Evolutionary conservation across 37 sponge, comb jelly and placozoan genomes (phyloP).

Genomic region (Amphimedon queenslandica): DNA sequence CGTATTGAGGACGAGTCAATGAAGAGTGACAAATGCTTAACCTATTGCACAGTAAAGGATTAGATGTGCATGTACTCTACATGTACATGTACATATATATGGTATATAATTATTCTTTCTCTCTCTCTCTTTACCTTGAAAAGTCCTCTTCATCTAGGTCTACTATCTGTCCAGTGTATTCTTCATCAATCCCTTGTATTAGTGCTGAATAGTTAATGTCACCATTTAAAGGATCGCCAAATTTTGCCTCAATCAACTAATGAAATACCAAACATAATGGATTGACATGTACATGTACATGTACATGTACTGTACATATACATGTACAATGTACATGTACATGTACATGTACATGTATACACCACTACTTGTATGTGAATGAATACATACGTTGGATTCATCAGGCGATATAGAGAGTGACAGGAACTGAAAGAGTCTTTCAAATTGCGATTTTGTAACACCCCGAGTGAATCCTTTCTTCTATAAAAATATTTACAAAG

Average conservation of each 20-base stretch:
- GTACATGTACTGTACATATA: no score
- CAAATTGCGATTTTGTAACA: constrained; percentile 87
- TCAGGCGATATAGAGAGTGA: constrained; percentile 62
- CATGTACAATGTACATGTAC: no score
- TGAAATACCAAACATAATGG: no score
- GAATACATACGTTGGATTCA: constrained; percentile 55
- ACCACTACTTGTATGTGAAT: background rate
- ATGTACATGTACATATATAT: no score
- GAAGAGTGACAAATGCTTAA: background rate
- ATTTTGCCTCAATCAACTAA: constrained; percentile 77
- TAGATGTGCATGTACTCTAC: no score
- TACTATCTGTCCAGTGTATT: constrained; percentile 58
- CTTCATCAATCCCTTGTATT: constrained; percentile 81
- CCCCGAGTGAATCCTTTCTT: constrained; percentile 82
- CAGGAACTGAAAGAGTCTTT: constrained; percentile 65
- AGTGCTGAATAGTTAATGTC: constrained; percentile 91
- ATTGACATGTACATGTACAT: no score
- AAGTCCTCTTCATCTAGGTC: constrained; percentile 21
- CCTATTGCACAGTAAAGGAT: no score
- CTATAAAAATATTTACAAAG: no score
- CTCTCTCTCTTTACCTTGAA: no score
- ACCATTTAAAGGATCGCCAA: constrained; percentile 57
- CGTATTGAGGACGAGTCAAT: background rate
- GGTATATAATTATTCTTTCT: no score
- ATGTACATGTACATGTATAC: no score